phyloP scores from a whole-genome alignment of 2,113 vertebrate species.

The Pollimyrus isidori region DNA sequence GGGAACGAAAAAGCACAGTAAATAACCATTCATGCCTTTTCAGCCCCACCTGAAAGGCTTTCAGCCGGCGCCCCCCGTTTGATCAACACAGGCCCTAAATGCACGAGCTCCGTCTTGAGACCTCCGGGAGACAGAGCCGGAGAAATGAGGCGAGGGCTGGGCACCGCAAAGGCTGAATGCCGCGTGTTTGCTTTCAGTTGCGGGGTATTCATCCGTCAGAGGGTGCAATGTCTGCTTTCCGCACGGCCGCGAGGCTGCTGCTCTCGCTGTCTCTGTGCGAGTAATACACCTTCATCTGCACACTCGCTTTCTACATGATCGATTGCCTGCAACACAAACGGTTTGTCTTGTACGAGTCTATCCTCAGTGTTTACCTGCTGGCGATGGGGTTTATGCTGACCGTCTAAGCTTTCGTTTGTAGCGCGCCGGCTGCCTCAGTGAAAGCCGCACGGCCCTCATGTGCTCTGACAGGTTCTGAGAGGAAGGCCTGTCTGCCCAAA shows the following conservation, averaged over 20 bases:
- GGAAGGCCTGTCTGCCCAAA: not conserved
- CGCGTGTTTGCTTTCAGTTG: not conserved
- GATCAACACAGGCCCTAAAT: not conserved
- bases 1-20: not conserved
- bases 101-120: not conserved
- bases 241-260: not conserved
- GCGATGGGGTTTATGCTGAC: not conserved
- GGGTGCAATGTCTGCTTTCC: not conserved
- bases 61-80: not conserved
- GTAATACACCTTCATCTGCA: constrained; percentile 2
- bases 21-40: constrained; percentile 17
- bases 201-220: not conserved
- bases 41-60: constrained; percentile 12
- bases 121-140: not conserved
- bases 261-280: not conserved
- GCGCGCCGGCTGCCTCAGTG: not conserved
- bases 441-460: not conserved
- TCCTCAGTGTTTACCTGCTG: not conserved
- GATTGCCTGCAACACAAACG: not conserved
- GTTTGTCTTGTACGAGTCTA: not conserved
- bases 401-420: not conserved
- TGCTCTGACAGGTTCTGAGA: not conserved
- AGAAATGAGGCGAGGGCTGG: not conserved
- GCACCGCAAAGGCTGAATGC: not conserved
- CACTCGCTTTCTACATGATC: not conserved